These are phyloP conservation scores for Caenorhabditis sulstoni DNA, from an alignment of 2,888 invertebrate genomes.

Conservation along the genomic window DNA sequence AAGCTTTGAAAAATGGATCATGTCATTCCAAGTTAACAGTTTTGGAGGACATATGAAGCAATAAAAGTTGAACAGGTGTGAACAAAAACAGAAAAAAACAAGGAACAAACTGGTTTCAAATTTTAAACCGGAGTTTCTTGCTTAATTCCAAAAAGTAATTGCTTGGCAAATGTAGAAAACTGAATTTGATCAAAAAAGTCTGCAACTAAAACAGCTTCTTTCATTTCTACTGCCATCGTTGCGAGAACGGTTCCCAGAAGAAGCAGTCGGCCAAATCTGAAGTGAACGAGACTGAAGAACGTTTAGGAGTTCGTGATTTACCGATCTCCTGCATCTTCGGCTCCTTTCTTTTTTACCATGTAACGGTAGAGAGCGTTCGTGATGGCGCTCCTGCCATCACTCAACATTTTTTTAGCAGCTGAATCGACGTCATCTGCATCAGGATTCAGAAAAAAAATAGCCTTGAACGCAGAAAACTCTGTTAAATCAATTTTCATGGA, in stretches of 20 bases:
- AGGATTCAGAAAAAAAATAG: conserved; percentile 80
- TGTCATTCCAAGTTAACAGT: too few relatives aligned
- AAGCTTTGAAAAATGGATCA: too few relatives aligned
- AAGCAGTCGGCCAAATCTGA: conserved; percentile 76
- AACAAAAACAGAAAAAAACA: too few relatives aligned
- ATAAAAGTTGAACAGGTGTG: not conserved
- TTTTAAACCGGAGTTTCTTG: conserved; percentile 46
- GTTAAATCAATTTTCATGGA: conserved; percentile 75
- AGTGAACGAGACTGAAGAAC: too few relatives aligned
- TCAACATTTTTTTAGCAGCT: conserved; percentile 67
- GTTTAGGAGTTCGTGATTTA: too few relatives aligned
- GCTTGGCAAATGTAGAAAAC: conserved; percentile 78
- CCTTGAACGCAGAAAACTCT: conserved; percentile 79
- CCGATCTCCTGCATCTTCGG: conserved; percentile 77
- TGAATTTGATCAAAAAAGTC: conserved; percentile 79
- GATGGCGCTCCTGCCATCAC: conserved; percentile 72
- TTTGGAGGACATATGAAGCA: too few relatives aligned
- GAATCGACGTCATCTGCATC: conserved; percentile 78
- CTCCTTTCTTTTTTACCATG: conserved; percentile 74
- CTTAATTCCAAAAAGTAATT: conserved; percentile 76
- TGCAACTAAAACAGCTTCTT: conserved; percentile 79
- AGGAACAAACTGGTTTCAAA: too few relatives aligned
- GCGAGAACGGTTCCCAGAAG: conserved; percentile 78
- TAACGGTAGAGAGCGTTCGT: conserved; percentile 79
- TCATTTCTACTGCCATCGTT: conserved; percentile 80